These are phyloP conservation scores for Bombylius discolor DNA, from an alignment of 2,888 invertebrate genomes.

Conservation along the genomic window DNA sequence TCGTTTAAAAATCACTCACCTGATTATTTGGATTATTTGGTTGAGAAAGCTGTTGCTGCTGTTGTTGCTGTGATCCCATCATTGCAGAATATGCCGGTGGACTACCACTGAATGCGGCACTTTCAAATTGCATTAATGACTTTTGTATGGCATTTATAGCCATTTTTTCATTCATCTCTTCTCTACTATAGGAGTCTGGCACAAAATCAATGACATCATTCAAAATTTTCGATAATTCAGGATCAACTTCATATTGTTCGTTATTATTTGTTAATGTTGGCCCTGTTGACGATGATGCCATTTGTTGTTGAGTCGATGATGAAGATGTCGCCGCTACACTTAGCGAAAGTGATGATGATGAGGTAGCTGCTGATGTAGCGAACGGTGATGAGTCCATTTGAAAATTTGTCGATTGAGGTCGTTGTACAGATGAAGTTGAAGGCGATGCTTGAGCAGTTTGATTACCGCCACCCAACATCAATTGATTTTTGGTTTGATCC, in stretches of 20 bases:
- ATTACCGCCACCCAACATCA: conserved; percentile 12
- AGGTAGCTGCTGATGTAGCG: conserved; percentile 31
- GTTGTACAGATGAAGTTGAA: conserved; percentile 18
- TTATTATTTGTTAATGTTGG: neutral
- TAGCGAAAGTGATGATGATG: conserved; percentile 20
- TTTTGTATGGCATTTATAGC: conserved; percentile 84
- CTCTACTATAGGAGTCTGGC: conserved; percentile 41
- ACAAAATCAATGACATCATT: conserved; percentile 76
- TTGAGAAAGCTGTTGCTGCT: conserved; percentile 19
- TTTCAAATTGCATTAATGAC: conserved; percentile 77
- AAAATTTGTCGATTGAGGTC: conserved; percentile 17
- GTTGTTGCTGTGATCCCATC: conserved; percentile 19
- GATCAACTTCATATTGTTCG: conserved; percentile 40
- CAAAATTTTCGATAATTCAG: conserved; percentile 66
- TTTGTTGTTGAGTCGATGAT: conserved; percentile 8
- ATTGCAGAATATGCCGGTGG: conserved; percentile 28
- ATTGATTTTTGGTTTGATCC: conserved; percentile 21
- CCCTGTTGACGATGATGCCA: conserved; percentile 10
- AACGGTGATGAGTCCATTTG: conserved; percentile 15
- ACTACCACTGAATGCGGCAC: conserved; percentile 31
- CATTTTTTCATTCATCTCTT: conserved; percentile 50
- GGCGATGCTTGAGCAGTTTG: conserved; percentile 15
- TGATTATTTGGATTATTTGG: conserved; percentile 10
- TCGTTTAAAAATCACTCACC: neutral
- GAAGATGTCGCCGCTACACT: conserved; percentile 11